phyloP scores from a whole-genome alignment of 2,797 vertebrate species.

The Aldrovandia affinis region DNA sequence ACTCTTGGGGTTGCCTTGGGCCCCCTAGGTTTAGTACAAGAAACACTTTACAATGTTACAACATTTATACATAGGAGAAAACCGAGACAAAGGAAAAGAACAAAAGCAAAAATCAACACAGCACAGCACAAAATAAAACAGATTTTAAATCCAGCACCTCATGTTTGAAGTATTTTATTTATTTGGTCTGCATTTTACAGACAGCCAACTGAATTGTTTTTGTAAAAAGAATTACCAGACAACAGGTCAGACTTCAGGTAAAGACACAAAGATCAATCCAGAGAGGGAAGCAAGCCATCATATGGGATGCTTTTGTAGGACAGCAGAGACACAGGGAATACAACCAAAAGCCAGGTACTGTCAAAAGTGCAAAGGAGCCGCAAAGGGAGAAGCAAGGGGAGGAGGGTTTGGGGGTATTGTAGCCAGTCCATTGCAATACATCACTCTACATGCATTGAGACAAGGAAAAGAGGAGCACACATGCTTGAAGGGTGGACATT shows the following conservation, averaged over 20 bases:
- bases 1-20: constrained; percentile 88
- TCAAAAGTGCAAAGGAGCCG: constrained; percentile 28
- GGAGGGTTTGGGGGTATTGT: constrained; percentile 21
- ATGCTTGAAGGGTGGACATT: constrained; percentile 49
- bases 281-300: constrained; percentile 58
- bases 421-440: constrained; percentile 45
- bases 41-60: constrained; percentile 80
- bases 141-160: constrained; percentile 51
- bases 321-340: constrained; percentile 29
- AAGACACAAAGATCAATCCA: constrained; percentile 52
- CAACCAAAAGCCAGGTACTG: constrained; percentile 36
- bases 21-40: constrained; percentile 87
- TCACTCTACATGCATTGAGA: constrained; percentile 50
- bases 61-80: constrained; percentile 32
- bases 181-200: constrained; percentile 32
- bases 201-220: constrained; percentile 48
- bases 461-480: constrained; percentile 40
- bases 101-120: constrained; percentile 16
- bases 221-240: constrained; percentile 52
- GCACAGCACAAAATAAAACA: constrained; percentile 30
- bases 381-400: constrained; percentile 22
- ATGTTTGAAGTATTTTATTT: constrained; percentile 51
- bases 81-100: not conserved
- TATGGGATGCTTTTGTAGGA: constrained; percentile 29
- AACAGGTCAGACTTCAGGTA: constrained; percentile 30